Percentiles rank a stretch among this genome's conserved stretches.
Evolutionary conservation across 2,797 vertebrate species (phyloP).

Genomic region (Cetoscarus ocellatus): DNA sequence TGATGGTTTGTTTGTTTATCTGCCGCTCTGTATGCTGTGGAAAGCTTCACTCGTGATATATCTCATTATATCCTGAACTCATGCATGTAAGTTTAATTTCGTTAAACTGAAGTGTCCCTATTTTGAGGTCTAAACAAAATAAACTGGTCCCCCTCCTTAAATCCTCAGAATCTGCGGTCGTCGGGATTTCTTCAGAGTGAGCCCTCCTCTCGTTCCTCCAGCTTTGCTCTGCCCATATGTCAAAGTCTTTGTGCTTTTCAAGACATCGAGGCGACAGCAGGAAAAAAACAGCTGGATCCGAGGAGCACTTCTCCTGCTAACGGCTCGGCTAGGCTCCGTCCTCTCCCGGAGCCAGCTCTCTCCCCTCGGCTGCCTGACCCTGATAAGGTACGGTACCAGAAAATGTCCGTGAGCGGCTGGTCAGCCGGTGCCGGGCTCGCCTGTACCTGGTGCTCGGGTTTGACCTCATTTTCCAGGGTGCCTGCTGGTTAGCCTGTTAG

Average conservation of each 20-base stretch:
- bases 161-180: fast-evolving
- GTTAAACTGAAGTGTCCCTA: no score
- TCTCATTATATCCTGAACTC: no score
- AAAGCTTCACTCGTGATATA: no score
- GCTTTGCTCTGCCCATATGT: slow-evolving; percentile 58
- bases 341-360: not conserved
- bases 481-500: slow-evolving; percentile 54
- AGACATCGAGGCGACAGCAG: slow-evolving; percentile 57
- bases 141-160: not conserved
- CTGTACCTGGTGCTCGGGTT: slow-evolving; percentile 17
- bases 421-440: not conserved
- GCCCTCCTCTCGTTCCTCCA: fast-evolving
- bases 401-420: no score
- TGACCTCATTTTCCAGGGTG: slow-evolving; percentile 53
- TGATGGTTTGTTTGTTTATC: no score
- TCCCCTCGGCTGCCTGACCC: slow-evolving; percentile 22
- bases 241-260: slow-evolving; percentile 75
- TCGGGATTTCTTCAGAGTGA: slow-evolving; percentile 23
- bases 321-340: slow-evolving; percentile 33
- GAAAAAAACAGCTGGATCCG: slow-evolving; percentile 65
- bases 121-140: no score
- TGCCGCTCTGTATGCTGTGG: no score
- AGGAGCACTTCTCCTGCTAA: slow-evolving; percentile 26
- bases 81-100: no score
- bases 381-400: slow-evolving; percentile 45